A percentile compares a stretch with the other conserved stretches of the same genome.
phyloP scores from a whole-genome alignment of 2,888 invertebrate genomes.

The Crematogaster levior region DNA sequence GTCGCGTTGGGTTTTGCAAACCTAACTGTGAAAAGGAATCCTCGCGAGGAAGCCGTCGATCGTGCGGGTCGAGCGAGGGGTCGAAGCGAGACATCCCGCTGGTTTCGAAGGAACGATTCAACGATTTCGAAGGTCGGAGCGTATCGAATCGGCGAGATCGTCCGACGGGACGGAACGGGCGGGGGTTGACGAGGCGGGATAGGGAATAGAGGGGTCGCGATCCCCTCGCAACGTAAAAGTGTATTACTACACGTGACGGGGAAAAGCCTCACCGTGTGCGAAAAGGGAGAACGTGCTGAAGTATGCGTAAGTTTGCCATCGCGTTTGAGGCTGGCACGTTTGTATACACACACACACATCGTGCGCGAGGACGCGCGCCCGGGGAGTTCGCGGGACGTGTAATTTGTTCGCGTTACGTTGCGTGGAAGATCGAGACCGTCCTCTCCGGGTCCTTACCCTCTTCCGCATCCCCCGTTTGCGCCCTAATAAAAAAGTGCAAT shows the following conservation, averaged over 20 bases:
- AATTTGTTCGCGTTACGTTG: conserved; percentile 80
- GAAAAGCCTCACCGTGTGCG: conserved; percentile 64
- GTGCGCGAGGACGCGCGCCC: conserved; percentile 23
- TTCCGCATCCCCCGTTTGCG: neutral
- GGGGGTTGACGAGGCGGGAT: conserved; percentile 32
- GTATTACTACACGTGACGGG: conserved; percentile 77
- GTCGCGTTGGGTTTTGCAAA: conserved; percentile 22
- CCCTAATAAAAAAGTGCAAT: conserved; percentile 75
- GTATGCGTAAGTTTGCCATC: conserved; percentile 20
- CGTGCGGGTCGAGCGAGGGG: conserved; percentile 17
- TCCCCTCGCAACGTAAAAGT: conserved; percentile 76
- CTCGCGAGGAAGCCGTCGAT: conserved; percentile 33
- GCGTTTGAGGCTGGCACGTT: neutral
- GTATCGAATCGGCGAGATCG: conserved; percentile 66
- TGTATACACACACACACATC: conserved; percentile 30
- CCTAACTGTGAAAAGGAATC: conserved; percentile 46
- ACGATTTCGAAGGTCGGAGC: conserved; percentile 65
- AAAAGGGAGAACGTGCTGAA: conserved; percentile 34
- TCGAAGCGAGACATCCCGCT: conserved; percentile 15
- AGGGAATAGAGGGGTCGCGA: conserved; percentile 71
- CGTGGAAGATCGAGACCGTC: conserved; percentile 72
- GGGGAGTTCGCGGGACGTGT: conserved; percentile 60
- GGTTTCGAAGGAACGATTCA: conserved; percentile 47
- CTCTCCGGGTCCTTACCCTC: conserved; percentile 53
- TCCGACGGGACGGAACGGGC: conserved; percentile 38